These are phyloP conservation scores for Myopa tessellatipennis DNA, from an alignment of 2,888 invertebrate genomes.

Conservation along the genomic window DNA sequence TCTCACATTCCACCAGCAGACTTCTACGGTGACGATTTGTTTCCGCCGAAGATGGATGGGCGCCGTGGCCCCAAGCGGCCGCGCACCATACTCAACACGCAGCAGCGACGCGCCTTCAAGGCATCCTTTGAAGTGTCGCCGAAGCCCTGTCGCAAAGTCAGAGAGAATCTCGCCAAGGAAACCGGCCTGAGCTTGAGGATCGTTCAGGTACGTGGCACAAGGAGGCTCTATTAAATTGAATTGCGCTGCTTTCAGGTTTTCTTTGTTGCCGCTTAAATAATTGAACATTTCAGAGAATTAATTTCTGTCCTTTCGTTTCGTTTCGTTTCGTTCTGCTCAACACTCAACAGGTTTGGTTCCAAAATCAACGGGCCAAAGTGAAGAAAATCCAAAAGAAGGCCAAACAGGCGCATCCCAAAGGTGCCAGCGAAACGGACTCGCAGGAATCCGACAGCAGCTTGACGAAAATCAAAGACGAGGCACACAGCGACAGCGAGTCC, in stretches of 20 bases:
- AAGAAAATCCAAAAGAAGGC: constrained; percentile 77
- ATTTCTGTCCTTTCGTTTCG: constrained; percentile 28
- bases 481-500: constrained; percentile 71
- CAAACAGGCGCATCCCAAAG: constrained; percentile 70
- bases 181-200: constrained; percentile 86
- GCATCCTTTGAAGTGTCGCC: constrained; percentile 87
- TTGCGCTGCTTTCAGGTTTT: not conserved
- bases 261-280: constrained; percentile 2
- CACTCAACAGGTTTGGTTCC: constrained; percentile 72
- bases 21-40: constrained; percentile 73
- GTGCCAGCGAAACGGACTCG: constrained; percentile 67
- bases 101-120: constrained; percentile 85
- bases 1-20: constrained; percentile 58
- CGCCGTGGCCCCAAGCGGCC: constrained; percentile 83
- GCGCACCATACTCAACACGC: constrained; percentile 84
- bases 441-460: constrained; percentile 70
- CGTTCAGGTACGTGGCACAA: constrained; percentile 75
- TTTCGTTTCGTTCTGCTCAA: constrained; percentile 2
- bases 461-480: constrained; percentile 73
- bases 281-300: constrained; percentile 17
- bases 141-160: constrained; percentile 84
- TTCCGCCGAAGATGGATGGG: constrained; percentile 74
- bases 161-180: constrained; percentile 85
- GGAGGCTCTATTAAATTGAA: not conserved
- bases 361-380: constrained; percentile 76